These are phyloP conservation scores for Vireo griseus DNA, from an alignment of 2,797 vertebrate species.

Conservation along the genomic window DNA sequence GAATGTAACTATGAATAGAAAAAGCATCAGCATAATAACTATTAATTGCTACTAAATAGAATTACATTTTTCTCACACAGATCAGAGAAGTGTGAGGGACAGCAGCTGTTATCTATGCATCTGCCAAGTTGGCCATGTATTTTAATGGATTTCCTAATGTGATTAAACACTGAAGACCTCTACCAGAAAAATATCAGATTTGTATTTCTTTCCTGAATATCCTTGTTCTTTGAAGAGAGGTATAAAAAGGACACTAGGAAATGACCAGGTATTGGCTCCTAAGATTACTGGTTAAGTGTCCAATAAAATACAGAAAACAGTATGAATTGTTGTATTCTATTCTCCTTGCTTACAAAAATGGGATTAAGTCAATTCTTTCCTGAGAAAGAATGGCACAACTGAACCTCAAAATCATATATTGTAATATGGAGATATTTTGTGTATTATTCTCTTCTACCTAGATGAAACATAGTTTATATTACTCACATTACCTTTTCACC, in stretches of 20 bases:
- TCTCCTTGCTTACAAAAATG: not conserved
- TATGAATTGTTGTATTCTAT: not conserved
- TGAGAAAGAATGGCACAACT: not conserved
- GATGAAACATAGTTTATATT: not conserved
- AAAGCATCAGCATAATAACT: not conserved
- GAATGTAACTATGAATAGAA: not conserved
- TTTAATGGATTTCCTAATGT: not conserved
- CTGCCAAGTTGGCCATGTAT: not conserved
- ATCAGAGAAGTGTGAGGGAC: not conserved
- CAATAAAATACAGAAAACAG: not conserved
- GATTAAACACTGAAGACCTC: not conserved
- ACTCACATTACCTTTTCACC: not conserved
- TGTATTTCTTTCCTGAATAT: not conserved
- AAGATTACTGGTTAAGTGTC: not conserved
- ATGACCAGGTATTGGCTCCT: not conserved
- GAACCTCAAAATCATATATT: not conserved
- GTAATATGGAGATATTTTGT: not conserved
- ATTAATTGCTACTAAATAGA: not conserved
- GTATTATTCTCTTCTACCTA: not conserved
- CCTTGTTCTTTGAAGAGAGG: not conserved
- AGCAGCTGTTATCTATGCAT: not conserved
- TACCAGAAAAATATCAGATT: not conserved
- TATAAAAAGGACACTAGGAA: not conserved
- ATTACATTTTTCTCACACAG: not conserved
- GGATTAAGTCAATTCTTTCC: not conserved